Evolutionary conservation across 2,113 vertebrate genomes (phyloP).

Genomic region (Dendrocopos noguchii): DNA sequence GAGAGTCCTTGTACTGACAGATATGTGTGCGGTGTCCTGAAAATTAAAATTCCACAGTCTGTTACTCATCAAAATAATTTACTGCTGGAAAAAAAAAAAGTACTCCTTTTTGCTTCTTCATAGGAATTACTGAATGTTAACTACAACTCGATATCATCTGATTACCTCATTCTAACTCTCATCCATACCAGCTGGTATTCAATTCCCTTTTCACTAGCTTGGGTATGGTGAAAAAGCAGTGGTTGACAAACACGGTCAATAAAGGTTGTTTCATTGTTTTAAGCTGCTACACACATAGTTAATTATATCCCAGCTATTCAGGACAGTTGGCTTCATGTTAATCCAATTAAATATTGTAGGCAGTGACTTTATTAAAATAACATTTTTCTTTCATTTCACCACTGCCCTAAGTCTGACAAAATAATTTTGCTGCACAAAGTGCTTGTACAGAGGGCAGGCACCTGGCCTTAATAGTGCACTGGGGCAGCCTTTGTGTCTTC

Average conservation of each 20-base stretch:
- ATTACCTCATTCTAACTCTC: not conserved
- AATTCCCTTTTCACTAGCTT: not conserved
- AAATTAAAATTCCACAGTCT: conserved; percentile 36
- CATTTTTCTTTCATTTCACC: not conserved
- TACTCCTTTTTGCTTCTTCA: not conserved
- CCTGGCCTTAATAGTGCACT: not conserved
- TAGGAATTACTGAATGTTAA: not conserved
- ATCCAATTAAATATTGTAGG: conserved; percentile 32
- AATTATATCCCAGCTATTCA: not conserved
- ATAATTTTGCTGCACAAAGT: not conserved
- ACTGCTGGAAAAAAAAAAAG: not conserved
- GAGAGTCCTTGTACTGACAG: conserved; percentile 22
- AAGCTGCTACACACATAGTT: conserved; percentile 4
- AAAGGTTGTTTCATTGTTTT: conserved; percentile 19
- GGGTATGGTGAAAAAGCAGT: not conserved
- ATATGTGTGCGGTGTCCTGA: not conserved
- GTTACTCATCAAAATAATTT: conserved; percentile 3
- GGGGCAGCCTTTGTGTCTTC: not conserved
- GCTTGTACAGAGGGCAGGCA: not conserved
- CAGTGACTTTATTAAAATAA: conserved; percentile 23
- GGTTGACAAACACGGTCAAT: not conserved
- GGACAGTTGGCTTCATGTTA: not conserved
- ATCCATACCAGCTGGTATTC: not conserved
- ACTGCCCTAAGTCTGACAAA: not conserved
- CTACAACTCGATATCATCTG: not conserved